Conservation (phyloP, 1,140 invertebrate species). For the Trinorchestia longiramus region DNA sequence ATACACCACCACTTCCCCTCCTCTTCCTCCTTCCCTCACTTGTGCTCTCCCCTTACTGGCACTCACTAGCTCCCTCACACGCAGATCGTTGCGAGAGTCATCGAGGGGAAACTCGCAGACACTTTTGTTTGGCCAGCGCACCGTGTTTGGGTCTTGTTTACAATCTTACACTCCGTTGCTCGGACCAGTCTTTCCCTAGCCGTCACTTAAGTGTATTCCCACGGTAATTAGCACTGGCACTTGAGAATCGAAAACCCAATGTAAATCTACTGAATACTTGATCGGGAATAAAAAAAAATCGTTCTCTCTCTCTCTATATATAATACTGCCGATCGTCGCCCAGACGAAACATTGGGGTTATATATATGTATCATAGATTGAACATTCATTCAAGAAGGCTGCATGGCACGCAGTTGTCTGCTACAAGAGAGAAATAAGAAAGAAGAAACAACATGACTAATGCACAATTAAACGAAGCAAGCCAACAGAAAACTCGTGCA, state of each 20-base stretch:
- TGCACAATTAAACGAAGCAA: neutral
- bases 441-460: neutral
- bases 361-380: neutral
- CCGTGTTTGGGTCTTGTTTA: neutral
- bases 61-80: neutral
- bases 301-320: too few species aligned
- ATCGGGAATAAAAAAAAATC: too few species aligned
- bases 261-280: too few species aligned
- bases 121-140: neutral
- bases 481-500: neutral
- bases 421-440: neutral
- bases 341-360: neutral
- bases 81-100: constrained; percentile 24
- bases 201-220: neutral
- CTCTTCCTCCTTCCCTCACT: neutral
- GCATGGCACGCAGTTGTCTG: neutral
- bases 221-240: neutral
- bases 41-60: neutral
- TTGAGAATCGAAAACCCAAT: too few species aligned
- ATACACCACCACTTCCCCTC: neutral
- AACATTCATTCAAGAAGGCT: neutral
- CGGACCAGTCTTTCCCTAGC: too few species aligned
- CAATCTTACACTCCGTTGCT: neutral
- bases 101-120: neutral
- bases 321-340: neutral